phyloP scores from a whole-genome alignment of 1,140 invertebrate genomes.

The Cryptotermes secundus region DNA sequence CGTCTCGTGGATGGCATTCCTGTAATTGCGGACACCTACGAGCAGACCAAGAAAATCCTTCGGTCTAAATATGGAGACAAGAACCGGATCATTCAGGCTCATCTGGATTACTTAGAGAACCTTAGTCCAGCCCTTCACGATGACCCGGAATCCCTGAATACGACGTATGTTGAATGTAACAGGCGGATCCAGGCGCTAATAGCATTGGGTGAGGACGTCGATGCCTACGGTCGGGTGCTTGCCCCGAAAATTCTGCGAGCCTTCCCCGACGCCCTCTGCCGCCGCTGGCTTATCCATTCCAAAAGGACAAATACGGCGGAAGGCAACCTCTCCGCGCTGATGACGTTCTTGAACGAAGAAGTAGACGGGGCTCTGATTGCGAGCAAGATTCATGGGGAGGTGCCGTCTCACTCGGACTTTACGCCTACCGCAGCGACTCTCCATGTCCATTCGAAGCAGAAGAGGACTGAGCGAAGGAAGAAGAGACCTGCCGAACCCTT shows the following conservation, averaged over 20 bases:
- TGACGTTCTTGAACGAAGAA: neutral
- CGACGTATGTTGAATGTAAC: neutral
- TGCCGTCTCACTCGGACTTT: neutral
- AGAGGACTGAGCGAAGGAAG: neutral
- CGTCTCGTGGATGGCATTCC: neutral
- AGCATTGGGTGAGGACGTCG: neutral
- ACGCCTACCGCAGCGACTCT: neutral
- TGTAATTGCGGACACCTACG: neutral
- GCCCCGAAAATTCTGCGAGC: neutral
- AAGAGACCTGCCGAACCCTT: neutral
- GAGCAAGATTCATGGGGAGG: neutral
- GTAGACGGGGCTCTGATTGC: neutral
- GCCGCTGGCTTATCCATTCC: neutral
- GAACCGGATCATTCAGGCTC: neutral
- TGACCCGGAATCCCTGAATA: neutral
- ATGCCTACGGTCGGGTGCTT: neutral
- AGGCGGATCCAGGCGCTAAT: neutral
- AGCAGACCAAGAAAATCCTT: neutral
- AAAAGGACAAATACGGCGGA: neutral
- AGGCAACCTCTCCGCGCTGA: neutral
- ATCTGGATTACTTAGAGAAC: neutral
- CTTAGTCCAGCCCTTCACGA: neutral
- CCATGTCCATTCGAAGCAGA: neutral
- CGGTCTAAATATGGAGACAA: neutral
- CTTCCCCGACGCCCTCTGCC: neutral